These are phyloP conservation scores for Protomyctophum bolini DNA, from an alignment of 2,113 vertebrate genomes.

Conservation along the genomic window DNA sequence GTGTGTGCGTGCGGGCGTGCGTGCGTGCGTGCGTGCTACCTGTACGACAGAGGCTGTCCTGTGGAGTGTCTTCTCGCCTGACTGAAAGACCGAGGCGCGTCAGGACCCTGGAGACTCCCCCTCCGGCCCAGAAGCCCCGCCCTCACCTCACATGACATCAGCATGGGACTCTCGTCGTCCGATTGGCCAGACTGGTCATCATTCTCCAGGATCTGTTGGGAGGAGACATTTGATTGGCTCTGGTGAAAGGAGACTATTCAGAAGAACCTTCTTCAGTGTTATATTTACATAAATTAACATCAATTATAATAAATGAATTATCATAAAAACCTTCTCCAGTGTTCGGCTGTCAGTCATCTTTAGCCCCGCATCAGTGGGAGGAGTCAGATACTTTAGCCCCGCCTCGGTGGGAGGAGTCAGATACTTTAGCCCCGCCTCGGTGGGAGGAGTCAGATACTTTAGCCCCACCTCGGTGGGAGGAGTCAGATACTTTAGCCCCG, in stretches of 20 bases:
- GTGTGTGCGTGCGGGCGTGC: background rate
- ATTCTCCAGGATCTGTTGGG: conserved; percentile 74
- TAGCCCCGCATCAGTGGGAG: conserved; percentile 26
- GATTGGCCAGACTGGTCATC: conserved; percentile 70
- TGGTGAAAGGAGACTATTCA: conserved; percentile 22
- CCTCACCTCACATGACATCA: conserved; percentile 49
- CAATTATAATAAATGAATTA: background rate
- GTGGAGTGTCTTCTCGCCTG: conserved; percentile 74
- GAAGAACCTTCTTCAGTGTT: too few relatives aligned
- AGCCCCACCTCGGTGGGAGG: conserved; percentile 64
- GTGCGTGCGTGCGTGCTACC: conserved; percentile 44
- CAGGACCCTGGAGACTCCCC: conserved; percentile 68
- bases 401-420: conserved; percentile 68
- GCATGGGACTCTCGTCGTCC: conserved; percentile 35
- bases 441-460: too few relatives aligned
- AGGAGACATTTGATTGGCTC: conserved; percentile 31
- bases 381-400: conserved; percentile 21
- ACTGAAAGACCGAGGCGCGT: conserved; percentile 45
- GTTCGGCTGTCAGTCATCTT: conserved; percentile 69
- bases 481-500: conserved; percentile 61
- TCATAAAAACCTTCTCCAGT: conserved; percentile 72
- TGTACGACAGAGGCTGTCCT: conserved; percentile 55
- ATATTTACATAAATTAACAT: too few relatives aligned
- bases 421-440: conserved; percentile 49
- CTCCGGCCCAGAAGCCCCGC: conserved; percentile 50